Conservation (phyloP, 2,797 vertebrate genomes). For the Cottoperca gobio region DNA sequence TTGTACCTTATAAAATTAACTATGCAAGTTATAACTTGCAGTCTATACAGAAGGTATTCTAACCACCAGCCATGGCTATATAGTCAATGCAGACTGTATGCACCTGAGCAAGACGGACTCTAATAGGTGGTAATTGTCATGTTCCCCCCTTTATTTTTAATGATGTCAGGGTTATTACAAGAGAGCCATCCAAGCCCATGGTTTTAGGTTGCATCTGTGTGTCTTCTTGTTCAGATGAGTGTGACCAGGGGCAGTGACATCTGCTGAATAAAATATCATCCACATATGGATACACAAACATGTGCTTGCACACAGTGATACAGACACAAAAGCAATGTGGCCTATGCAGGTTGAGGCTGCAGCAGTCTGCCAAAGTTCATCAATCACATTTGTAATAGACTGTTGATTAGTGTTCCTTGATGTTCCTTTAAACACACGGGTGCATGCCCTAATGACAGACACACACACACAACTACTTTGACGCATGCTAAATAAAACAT, state of each 20-base stretch:
- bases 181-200: slow-evolving; percentile 65
- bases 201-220: slow-evolving; percentile 74
- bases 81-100: slow-evolving; percentile 31
- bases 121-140: slow-evolving; percentile 84
- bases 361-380: slow-evolving; percentile 60
- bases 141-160: slow-evolving; percentile 82
- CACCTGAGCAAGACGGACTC: slow-evolving; percentile 51
- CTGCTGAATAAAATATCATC: slow-evolving; percentile 79
- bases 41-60: not conserved
- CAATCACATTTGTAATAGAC: slow-evolving; percentile 54
- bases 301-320: not conserved
- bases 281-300: slow-evolving; percentile 58
- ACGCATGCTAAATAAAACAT: slow-evolving; percentile 83
- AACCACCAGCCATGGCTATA: not conserved
- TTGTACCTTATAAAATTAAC: not conserved
- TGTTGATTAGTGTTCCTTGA: slow-evolving; percentile 63
- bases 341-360: slow-evolving; percentile 16
- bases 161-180: slow-evolving; percentile 83
- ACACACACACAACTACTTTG: slow-evolving; percentile 65
- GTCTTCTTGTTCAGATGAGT: slow-evolving; percentile 77
- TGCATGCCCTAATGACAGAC: slow-evolving; percentile 35
- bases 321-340: slow-evolving; percentile 20
- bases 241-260: slow-evolving; percentile 77
- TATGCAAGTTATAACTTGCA: not conserved
- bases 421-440: slow-evolving; percentile 42